Evolutionary conservation across 2,113 vertebrate species (phyloP).

Genomic region (Cariama cristata): DNA sequence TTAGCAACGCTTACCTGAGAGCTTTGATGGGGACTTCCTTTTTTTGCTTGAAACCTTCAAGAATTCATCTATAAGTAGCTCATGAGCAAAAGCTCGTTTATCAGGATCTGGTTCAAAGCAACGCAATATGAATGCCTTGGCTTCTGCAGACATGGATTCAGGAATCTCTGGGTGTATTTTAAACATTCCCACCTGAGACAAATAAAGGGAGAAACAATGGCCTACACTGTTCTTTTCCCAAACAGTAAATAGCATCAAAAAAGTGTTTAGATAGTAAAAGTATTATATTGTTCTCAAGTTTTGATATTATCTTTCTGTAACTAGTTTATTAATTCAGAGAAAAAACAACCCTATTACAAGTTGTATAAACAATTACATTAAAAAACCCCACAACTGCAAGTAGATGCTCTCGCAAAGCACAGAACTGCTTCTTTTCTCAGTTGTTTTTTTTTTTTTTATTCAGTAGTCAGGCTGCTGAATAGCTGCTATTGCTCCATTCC

Average conservation of each 20-base stretch:
- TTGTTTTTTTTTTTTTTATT: neutral
- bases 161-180: constrained; percentile 99
- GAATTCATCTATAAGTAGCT: constrained; percentile 94
- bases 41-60: constrained; percentile 96
- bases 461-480: neutral
- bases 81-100: constrained; percentile 86
- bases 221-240: constrained; percentile 68
- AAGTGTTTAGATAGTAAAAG: neutral
- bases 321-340: neutral
- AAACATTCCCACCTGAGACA: constrained; percentile 96
- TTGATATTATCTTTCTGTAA: neutral
- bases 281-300: neutral
- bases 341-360: neutral
- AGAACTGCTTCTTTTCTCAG: neutral
- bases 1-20: constrained; percentile 79
- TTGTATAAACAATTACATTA: neutral
- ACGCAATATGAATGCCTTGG: constrained; percentile 93
- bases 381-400: neutral
- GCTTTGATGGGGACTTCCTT: constrained; percentile 87
- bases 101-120: constrained; percentile 98
- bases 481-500: neutral
- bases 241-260: constrained; percentile 60
- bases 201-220: neutral
- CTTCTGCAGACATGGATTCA: constrained; percentile 95
- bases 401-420: neutral